Conservation (phyloP, 2,888 invertebrate genomes). For the Galeopsomyia nigrocyanea region DNA sequence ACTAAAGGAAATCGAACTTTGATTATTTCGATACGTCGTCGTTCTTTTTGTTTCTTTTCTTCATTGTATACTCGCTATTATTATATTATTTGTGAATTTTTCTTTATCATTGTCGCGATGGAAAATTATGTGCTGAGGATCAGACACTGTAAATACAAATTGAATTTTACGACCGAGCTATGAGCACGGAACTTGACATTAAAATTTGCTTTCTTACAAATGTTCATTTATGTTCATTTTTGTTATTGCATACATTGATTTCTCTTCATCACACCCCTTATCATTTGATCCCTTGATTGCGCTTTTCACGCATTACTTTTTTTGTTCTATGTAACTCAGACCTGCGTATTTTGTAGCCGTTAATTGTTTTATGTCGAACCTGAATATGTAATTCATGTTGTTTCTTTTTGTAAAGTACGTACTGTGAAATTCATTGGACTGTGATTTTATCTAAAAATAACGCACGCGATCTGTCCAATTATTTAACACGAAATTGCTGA, state of each 20-base stretch:
- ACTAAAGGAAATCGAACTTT: conserved; percentile 37
- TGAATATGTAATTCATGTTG: conserved; percentile 21
- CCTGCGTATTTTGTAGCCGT: conserved; percentile 18
- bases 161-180: conserved; percentile 48
- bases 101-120: conserved; percentile 10
- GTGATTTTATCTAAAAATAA: background rate
- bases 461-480: conserved; percentile 25
- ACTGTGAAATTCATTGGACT: conserved; percentile 32
- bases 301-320: conserved; percentile 29
- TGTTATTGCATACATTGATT: conserved; percentile 26
- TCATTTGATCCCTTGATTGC: conserved; percentile 42
- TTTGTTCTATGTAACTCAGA: conserved; percentile 21
- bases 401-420: conserved; percentile 18
- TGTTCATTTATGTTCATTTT: conserved; percentile 45
- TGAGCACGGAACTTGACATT: conserved; percentile 58
- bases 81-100: conserved; percentile 17
- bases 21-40: conserved; percentile 15
- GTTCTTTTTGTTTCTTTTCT: conserved; percentile 11
- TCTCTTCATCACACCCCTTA: conserved; percentile 28
- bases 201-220: conserved; percentile 55
- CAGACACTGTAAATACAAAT: conserved; percentile 47
- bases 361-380: background rate
- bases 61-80: background rate
- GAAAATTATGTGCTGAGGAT: conserved; percentile 5
- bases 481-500: background rate